Conservation (phyloP, 2,888 invertebrate genomes). For the Acleris laterana region DNA sequence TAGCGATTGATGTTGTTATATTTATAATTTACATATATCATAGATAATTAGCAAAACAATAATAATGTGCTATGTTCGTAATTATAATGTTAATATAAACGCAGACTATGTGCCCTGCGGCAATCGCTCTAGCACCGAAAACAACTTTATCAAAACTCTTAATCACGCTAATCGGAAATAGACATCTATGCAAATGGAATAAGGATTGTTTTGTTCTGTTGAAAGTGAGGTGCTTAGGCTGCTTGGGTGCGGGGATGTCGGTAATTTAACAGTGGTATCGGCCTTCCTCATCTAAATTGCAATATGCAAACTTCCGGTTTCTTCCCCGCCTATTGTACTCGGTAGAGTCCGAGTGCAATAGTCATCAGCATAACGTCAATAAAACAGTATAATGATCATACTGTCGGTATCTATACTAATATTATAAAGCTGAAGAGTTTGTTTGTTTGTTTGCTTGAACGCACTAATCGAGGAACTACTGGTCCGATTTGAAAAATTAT, state of each 20-base stretch:
- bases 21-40: conserved; percentile 28
- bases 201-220: conserved; percentile 11
- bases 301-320: conserved; percentile 75
- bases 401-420: too few relatives aligned
- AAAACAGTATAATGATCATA: neutral
- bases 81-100: conserved; percentile 37
- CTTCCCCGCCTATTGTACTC: conserved; percentile 50
- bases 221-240: neutral
- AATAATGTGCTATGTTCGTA: conserved; percentile 22
- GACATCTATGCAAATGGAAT: neutral
- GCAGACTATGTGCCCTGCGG: conserved; percentile 40
- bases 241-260: neutral
- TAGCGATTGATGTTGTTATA: neutral
- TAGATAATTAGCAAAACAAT: conserved; percentile 34
- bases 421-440: too few relatives aligned
- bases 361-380: neutral
- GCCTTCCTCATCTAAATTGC: conserved; percentile 76
- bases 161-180: neutral
- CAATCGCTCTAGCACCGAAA: conserved; percentile 36
- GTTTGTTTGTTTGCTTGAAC: too few relatives aligned
- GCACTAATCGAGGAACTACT: too few relatives aligned
- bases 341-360: neutral
- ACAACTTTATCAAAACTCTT: neutral
- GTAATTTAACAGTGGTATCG: conserved; percentile 60
- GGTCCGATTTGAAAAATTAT: too few relatives aligned